Conservation (phyloP, 2,797 vertebrate species). For the Threskiornis aethiopicus region DNA sequence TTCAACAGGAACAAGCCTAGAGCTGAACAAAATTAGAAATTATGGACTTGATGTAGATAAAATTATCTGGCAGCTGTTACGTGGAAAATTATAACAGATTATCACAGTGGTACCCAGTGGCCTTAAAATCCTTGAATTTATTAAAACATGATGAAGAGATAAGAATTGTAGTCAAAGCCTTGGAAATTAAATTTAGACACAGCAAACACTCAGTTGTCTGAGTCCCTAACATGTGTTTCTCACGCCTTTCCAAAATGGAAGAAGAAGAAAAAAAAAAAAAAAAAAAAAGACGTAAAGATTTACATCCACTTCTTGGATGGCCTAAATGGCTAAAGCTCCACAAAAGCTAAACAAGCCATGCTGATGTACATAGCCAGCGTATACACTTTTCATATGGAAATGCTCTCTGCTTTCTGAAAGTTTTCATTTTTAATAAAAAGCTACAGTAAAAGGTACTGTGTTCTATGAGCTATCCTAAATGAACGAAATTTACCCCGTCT, state of each 20-base stretch:
- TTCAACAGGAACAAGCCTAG: conserved; percentile 29
- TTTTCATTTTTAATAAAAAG: neutral
- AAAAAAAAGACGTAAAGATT: neutral
- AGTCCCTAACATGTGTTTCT: neutral
- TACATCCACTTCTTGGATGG: neutral
- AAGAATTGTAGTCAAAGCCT: neutral
- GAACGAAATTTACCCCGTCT: neutral
- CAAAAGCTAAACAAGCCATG: neutral
- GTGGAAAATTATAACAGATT: neutral
- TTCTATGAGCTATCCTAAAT: neutral
- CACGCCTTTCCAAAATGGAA: neutral
- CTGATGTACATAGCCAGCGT: neutral
- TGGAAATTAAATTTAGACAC: conserved; percentile 9
- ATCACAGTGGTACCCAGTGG: neutral
- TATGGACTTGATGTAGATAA: conserved; percentile 14
- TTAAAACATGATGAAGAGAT: conserved; percentile 27
- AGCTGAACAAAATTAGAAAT: conserved; percentile 38
- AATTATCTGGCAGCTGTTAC: neutral
- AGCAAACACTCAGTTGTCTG: neutral
- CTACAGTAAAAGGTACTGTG: neutral
- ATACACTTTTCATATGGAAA: neutral
- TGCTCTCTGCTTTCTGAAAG: neutral
- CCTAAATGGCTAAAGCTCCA: neutral
- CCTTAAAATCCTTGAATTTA: conserved; percentile 32
- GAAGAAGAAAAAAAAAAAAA: neutral